Conservation (phyloP, 2,888 invertebrate species). For the Dryobotodes eremita region DNA sequence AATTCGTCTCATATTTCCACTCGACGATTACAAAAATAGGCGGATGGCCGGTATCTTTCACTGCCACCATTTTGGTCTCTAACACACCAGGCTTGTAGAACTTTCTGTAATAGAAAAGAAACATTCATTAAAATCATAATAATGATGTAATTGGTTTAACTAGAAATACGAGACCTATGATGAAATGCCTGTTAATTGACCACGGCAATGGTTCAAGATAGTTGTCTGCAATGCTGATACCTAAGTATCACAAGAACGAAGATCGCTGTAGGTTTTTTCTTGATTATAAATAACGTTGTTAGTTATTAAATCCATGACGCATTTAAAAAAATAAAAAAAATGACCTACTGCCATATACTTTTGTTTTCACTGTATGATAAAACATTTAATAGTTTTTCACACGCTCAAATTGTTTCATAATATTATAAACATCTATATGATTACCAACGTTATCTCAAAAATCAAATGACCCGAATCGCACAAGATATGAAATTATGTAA, state of each 20-base stretch:
- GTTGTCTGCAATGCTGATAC: neutral
- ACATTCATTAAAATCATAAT: neutral
- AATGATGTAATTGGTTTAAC: neutral
- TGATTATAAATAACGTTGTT: neutral
- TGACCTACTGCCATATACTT: constrained; percentile 20
- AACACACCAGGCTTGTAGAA: constrained; percentile 94
- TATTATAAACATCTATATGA: constrained; percentile 27
- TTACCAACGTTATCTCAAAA: constrained; percentile 29
- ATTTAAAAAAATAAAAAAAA: constrained; percentile 6
- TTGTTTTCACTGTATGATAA: constrained; percentile 29
- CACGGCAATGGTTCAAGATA: neutral
- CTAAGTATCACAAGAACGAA: neutral
- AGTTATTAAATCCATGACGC: neutral
- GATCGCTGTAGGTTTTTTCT: neutral
- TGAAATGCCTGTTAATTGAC: neutral
- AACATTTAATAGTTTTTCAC: constrained; percentile 1
- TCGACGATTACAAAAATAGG: constrained; percentile 93
- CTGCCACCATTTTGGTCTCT: constrained; percentile 93
- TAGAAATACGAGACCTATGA: neutral
- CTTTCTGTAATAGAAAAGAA: constrained; percentile 76
- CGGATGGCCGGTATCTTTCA: constrained; percentile 91
- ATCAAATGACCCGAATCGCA: constrained; percentile 37
- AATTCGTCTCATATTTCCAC: constrained; percentile 95
- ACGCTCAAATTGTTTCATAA: constrained; percentile 32
- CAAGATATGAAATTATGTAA: constrained; percentile 25